Base-by-base conservation (phyloP, 2,797 vertebrate species). In the Microchirus variegatus region DNA sequence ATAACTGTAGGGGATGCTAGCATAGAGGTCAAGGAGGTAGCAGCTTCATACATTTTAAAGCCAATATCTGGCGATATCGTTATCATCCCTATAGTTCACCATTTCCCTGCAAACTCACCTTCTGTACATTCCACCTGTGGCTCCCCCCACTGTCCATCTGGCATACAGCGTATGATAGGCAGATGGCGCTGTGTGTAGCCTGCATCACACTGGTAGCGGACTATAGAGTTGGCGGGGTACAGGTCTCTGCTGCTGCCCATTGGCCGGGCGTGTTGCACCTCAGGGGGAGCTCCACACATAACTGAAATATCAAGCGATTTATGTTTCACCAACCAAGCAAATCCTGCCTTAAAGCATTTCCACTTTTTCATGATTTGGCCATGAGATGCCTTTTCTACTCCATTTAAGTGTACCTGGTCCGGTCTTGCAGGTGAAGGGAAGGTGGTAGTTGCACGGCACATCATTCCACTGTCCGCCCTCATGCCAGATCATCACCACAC, bases 361-460 rank as follows among this genome's bases (percentile, higher is more conserved):
- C 38, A 40, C 10, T 10, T 40, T 5, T 40, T 40, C 38, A 10
- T 4, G 38, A 13, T 14, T 36, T 41, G 35, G 11, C 5, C 3
- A n/a, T n/a, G n/a, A 56, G 16, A 36, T 8, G 31, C 31, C 4
- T 3, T 31, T 31, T 31, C 15, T 1, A 10, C 42, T n/a, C 17
- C 17, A 58, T 13, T 13, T 12, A 11, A 48, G 5, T 70, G 10
- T 63, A 98, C 97, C 95, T 71, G 95, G 95, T 85, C 91, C 93
- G 65, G 91, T 94, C 90, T 99, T 98, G 93, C 98, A 99, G 2
- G 96, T 99, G 90, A 96, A 99, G 26, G 97, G 95, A 64, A 99
- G 94, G 73, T 96, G 92, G 75, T 99, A 97, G 75, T 96, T 97
- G 91, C 98, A 99, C 40, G 97, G 96, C 2, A 99, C 95, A 0